phyloP scores from a whole-genome alignment of 2,888 invertebrate species.

The Drosophila dives region DNA sequence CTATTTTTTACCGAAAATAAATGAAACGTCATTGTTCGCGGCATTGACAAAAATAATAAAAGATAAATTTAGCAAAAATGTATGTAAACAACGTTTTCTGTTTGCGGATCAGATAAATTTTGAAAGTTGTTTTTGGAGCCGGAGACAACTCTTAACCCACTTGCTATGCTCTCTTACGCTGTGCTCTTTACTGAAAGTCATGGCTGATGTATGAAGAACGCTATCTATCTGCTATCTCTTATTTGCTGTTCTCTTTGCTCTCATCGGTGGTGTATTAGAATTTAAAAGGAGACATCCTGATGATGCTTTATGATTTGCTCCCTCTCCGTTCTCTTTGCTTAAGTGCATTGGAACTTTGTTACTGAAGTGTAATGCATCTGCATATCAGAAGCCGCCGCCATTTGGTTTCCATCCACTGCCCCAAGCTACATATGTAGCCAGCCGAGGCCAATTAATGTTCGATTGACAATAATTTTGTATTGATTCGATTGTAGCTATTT shows the following conservation, averaged over 20 bases:
- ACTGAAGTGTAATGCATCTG: not conserved
- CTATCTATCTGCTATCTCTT: not conserved
- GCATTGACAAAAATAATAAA: conserved; percentile 3
- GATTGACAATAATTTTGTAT: conserved; percentile 70
- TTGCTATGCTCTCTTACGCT: not conserved
- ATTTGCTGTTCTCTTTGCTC: not conserved
- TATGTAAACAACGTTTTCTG: conserved; percentile 18
- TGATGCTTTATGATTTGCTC: not conserved
- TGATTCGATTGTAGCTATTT: conserved; percentile 64
- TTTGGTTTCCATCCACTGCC: conserved; percentile 11
- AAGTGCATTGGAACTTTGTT: not conserved
- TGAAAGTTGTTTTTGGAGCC: not conserved
- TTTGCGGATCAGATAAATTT: not conserved
- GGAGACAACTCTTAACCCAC: not conserved
- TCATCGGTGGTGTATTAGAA: not conserved
- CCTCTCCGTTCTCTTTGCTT: not conserved
- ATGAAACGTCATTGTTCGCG: conserved; percentile 27
- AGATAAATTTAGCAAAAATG: conserved; percentile 2
- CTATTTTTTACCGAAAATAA: conserved; percentile 21
- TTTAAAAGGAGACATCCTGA: not conserved
- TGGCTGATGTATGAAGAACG: not conserved
- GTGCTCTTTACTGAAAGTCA: not conserved
- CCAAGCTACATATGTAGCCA: not conserved
- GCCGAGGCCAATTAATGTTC: conserved; percentile 44
- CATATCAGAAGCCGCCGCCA: not conserved